Base-by-base conservation (phyloP, 2,113 vertebrate genomes). In the Eubucco bourcierii region DNA sequence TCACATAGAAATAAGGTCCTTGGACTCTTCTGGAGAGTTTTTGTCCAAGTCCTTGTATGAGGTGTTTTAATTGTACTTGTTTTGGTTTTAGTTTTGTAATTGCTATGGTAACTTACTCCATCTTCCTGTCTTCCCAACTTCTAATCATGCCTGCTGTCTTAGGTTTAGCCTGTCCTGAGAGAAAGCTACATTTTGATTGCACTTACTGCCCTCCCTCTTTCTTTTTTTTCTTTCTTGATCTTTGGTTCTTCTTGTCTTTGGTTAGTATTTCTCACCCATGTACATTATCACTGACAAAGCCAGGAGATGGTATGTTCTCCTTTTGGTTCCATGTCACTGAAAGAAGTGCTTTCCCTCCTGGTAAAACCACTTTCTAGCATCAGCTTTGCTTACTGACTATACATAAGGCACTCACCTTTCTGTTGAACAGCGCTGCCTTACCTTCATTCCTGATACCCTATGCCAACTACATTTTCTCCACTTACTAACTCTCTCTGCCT, bases 121-220 rank as follows among this genome's bases (percentile, higher is more conserved):
- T 80, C 74, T 75, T 88, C 20, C 37, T 72, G 46, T 74, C 71
- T 87, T 90, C 47, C 47, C 31, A 80, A 56, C 37, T 87, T 87
- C 27, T 92, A 81, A 77, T 90, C 77, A 60, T 23, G 27, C 86
- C 53, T 90, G 28, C 72, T 41, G 52, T 81, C 23, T 78, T 71
- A 88, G 31, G 27, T 71, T 92, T 78, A 90, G 67, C 10, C 19
- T 86, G 24, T 71, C 53, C 44, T 86, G 83, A 46, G 25, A 84
- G 33, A 90, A 84, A 72, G 83, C 37, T 47, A 56, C 1, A 0
- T 63, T 86, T 64, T 60, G 12, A 58, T 90, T n/a, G 7, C 3
- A 11, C 8, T 0, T 50, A 50, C 15, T 9, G 11, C 24, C 7
- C 2, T 34, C 12, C 6, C 9, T 20, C n/a, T n/a, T n/a, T n/a